Evolutionary conservation across 2,113 vertebrate species (phyloP).

Genomic region (Mesembrinibis cayennensis): DNA sequence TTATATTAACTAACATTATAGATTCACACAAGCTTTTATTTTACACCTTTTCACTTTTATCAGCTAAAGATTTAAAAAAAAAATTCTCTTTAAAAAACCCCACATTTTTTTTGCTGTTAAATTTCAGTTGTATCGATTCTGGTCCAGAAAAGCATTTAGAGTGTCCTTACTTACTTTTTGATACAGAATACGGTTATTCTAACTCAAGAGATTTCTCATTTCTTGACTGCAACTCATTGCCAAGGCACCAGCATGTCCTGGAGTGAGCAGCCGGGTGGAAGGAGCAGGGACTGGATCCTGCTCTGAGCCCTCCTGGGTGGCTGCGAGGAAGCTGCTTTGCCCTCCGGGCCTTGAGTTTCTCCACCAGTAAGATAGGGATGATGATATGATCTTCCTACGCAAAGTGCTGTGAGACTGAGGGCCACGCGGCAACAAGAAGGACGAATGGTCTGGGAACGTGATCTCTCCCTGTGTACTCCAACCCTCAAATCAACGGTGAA

Average conservation of each 20-base stretch:
- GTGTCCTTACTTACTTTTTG: not conserved
- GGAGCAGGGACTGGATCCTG: not conserved
- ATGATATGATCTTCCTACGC: not conserved
- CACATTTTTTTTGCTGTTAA: not conserved
- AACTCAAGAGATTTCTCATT: not conserved
- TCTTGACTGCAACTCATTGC: not conserved
- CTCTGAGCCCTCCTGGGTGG: not conserved
- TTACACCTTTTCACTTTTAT: not conserved
- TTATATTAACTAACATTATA: not conserved
- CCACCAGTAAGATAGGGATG: not conserved
- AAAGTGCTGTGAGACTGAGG: not conserved
- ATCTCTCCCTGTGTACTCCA: not conserved
- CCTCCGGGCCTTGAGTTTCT: not conserved
- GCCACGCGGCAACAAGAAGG: rapidly evolving
- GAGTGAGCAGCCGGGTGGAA: not conserved
- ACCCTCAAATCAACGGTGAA: not conserved
- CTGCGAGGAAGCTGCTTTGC: not conserved
- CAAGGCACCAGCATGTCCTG: not conserved
- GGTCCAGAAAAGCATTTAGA: not conserved
- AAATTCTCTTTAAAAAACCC: not conserved
- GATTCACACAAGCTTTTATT: not conserved
- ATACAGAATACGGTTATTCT: not conserved
- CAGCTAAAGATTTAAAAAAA: not conserved
- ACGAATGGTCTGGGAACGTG: rapidly evolving
- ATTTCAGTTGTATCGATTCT: not conserved